Evolutionary conservation across 2,797 vertebrate genomes (phyloP), one percentile per base, ranked within the genome.

Genomic region (Apogon hyalosoma): DNA sequence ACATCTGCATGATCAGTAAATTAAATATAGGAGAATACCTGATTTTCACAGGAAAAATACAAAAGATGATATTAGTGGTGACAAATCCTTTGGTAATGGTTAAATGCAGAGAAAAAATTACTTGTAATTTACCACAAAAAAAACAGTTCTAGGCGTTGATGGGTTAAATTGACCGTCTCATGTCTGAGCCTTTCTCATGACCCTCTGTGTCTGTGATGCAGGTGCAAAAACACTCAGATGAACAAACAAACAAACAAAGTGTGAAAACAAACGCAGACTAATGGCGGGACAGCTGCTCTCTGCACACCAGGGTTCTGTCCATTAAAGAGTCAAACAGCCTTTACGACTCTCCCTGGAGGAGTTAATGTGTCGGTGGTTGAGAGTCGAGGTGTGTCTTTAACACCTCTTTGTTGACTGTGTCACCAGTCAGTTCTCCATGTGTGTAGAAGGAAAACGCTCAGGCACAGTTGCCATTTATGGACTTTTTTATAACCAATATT

Each of bases 231-330:
- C 81, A 88, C 65, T 5, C 54, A 36, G 38, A 73, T 68, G 83
- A 86, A 89, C 90, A 88, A 88, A 89, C 90, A 88, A 88, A 85
- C 83, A 87, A 84, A 86, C 83, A 86, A 77, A 61, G 56, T 87
- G 86, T 86, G 81, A 86, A 85, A 90, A 83, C 85, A 90, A 90
- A 85, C 73, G 42, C 45, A 0, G 63, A 63, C 81, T 85, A 85
- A 87, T 86, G 84, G 85, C 41, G 11, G 83, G 80, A 85, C 90
- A 91, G 90, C 88, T 91, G 90, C 46, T 60, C 64, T 36, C 18
- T 0, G 13, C 86, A 77, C 88, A 58, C 58, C 73, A 7, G 86
- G 88, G 69, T 52, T 74, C 82, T 63, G 50, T 56, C 82, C 69
- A 76, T 85, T 81, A 33, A 82, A 49, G 56, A 48, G 69, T 62